A percentile compares a stretch with the other conserved stretches of the same genome.
These are phyloP conservation scores for Lydus trimaculatus DNA, from an alignment of 2,888 invertebrate species.

Conservation along the genomic window DNA sequence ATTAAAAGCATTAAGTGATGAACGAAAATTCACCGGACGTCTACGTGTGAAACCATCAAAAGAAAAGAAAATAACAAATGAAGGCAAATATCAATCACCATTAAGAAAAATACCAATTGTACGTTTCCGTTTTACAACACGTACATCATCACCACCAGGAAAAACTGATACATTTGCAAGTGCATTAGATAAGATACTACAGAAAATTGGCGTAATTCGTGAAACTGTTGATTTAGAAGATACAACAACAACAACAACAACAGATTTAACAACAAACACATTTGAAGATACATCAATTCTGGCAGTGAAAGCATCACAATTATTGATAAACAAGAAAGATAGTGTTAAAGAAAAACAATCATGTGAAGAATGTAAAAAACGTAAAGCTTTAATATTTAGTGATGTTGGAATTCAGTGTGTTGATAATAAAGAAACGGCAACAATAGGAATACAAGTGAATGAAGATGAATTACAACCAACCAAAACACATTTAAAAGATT, in stretches of 20 bases:
- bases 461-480: constrained; percentile 52
- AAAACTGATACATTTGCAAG: constrained; percentile 28
- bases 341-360: constrained; percentile 45
- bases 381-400: constrained; percentile 42
- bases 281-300: constrained; percentile 14
- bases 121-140: constrained; percentile 44
- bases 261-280: constrained; percentile 9
- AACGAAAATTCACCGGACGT: constrained; percentile 48
- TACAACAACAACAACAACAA: not conserved
- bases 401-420: constrained; percentile 45
- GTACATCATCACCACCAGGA: constrained; percentile 15
- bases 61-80: constrained; percentile 29
- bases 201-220: constrained; percentile 24
- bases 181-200: constrained; percentile 24
- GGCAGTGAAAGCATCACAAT: constrained; percentile 15
- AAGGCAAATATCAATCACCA: constrained; percentile 43
- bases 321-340: not conserved
- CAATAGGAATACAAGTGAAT: constrained; percentile 54
- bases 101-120: constrained; percentile 45
- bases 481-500: constrained; percentile 46
- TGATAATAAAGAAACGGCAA: constrained; percentile 34
- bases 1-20: constrained; percentile 50
- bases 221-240: constrained; percentile 18
- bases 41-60: constrained; percentile 42
- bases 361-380: constrained; percentile 51